Evolutionary conservation across 2,797 vertebrate species (phyloP).

Genomic region (Clarias fuscus): DNA sequence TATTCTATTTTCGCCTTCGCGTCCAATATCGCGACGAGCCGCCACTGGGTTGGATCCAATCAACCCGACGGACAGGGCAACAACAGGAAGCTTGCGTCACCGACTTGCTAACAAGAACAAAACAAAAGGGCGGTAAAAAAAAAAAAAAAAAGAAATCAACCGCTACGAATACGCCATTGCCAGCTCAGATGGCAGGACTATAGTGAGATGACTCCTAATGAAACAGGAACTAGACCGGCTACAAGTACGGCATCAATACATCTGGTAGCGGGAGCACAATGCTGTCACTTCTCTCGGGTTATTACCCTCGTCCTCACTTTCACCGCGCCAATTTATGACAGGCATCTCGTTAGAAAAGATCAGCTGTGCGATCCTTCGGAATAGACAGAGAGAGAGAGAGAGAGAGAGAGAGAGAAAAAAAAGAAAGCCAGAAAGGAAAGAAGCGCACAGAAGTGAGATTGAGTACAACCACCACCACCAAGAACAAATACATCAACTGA

Average conservation of each 20-base stretch:
- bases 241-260: not conserved
- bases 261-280: not conserved
- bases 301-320: constrained; percentile 27
- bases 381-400: not conserved
- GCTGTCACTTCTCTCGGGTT: constrained; percentile 21
- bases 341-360: constrained; percentile 24
- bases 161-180: not conserved
- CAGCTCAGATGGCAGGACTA: not conserved
- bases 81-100: constrained; percentile 2
- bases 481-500: constrained; percentile 9
- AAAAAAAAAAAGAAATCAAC: not conserved
- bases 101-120: not conserved
- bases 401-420: not conserved
- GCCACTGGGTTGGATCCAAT: not conserved
- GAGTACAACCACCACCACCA: not conserved
- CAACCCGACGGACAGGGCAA: not conserved
- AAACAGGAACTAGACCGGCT: constrained; percentile 7
- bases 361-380: not conserved
- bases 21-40: not conserved
- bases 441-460: not conserved
- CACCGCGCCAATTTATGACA: constrained; percentile 18
- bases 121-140: not conserved
- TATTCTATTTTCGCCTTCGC: not conserved
- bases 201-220: constrained; percentile 5
- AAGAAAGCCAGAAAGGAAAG: not conserved